These are phyloP conservation scores for Pristionchus entomophagus DNA, from an alignment of 2,888 invertebrate species.

Conservation along the genomic window DNA sequence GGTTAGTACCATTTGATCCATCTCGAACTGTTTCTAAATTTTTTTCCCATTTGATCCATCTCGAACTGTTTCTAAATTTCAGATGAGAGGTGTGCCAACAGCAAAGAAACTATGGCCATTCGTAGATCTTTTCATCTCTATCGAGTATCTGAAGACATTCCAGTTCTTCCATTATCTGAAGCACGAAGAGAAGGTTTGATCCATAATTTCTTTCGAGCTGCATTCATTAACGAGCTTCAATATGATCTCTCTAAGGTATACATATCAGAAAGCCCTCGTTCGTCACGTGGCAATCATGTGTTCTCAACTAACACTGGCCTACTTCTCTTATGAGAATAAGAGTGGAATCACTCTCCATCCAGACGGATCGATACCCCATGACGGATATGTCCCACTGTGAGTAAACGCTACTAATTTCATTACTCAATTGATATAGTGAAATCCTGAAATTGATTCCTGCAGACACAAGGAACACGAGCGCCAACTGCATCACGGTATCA, in stretches of 20 bases:
- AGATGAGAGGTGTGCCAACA: background rate
- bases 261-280: background rate
- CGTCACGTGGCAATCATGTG: background rate
- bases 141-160: slow-evolving; percentile 30
- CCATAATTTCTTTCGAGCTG: too few relatives aligned
- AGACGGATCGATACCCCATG: background rate
- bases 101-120: slow-evolving; percentile 7
- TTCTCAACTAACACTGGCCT: background rate
- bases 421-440: too few relatives aligned
- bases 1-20: too few relatives aligned
- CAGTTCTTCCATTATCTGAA: slow-evolving; percentile 6
- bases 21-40: too few relatives aligned
- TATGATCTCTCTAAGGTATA: background rate
- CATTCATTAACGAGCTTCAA: too few relatives aligned
- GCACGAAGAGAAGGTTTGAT: background rate
- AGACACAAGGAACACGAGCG: background rate
- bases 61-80: background rate
- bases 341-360: background rate
- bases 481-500: background rate
- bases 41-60: too few relatives aligned
- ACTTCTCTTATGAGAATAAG: background rate
- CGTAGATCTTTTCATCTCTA: background rate
- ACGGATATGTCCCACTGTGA: background rate
- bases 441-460: background rate
- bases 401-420: background rate